A percentile compares a stretch with the other conserved stretches of the same genome.
Evolutionary conservation across 2,888 invertebrate species (phyloP).

Genomic region (Diogma glabrata): DNA sequence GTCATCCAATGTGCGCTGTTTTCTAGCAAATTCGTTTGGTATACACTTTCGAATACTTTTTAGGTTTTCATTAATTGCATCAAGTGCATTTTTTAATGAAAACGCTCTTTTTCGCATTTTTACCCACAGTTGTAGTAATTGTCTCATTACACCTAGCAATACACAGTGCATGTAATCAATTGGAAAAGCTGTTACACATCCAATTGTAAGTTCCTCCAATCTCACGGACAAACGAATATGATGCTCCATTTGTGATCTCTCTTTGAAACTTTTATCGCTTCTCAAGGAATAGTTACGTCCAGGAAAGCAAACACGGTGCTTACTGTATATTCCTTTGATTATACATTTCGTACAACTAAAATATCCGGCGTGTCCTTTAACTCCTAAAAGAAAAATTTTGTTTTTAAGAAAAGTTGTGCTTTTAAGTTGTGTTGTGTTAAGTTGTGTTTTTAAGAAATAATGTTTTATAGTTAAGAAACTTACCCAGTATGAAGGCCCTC

Average conservation of each 20-base stretch:
- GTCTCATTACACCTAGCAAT: conserved; percentile 16
- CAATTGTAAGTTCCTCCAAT: conserved; percentile 13
- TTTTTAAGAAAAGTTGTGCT: no score
- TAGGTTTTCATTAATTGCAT: conserved; percentile 4
- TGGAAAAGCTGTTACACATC: conserved; percentile 14
- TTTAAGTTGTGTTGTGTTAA: no score
- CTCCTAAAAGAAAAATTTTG: not conserved
- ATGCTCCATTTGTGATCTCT: conserved; percentile 15
- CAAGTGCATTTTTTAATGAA: conserved; percentile 6
- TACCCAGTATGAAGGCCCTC: not conserved
- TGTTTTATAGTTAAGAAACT: not conserved
- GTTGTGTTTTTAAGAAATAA: no score
- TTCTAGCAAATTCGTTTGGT: conserved; percentile 4
- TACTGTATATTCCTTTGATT: conserved; percentile 14
- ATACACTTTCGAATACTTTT: conserved; percentile 1
- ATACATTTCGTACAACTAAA: conserved; percentile 17
- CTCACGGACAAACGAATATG: conserved; percentile 12
- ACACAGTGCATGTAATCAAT: conserved; percentile 2
- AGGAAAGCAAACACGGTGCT: not conserved
- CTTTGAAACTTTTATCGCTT: conserved; percentile 15
- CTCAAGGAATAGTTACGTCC: conserved; percentile 13
- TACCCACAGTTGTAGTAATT: conserved; percentile 17
- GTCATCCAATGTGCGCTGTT: not conserved
- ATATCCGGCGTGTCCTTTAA: conserved; percentile 1
- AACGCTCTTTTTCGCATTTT: conserved; percentile 6